Conservation (phyloP, 2,113 vertebrate genomes). For the Centropristis striata region DNA sequence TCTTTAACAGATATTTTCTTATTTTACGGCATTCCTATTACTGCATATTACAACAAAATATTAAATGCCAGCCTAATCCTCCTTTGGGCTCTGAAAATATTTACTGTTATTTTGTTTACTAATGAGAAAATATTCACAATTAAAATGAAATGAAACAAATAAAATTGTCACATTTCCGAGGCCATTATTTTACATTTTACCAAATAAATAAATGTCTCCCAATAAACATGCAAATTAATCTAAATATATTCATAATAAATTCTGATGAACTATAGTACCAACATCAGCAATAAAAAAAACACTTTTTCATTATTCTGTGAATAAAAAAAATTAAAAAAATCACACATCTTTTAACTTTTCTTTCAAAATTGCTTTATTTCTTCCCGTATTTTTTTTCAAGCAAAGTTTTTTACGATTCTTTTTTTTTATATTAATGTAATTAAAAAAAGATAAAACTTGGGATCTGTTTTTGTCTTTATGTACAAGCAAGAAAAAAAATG, state of each 20-base stretch:
- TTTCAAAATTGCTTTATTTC: constrained; percentile 81
- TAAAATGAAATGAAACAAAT: not conserved
- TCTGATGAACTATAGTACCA: not conserved
- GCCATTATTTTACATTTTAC: not conserved
- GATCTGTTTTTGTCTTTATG: constrained; percentile 67
- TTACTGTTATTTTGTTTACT: no score
- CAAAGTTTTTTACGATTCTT: constrained; percentile 56
- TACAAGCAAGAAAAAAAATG: constrained; percentile 72
- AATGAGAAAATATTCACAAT: no score
- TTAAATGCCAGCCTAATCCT: no score
- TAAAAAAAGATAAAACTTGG: constrained; percentile 83
- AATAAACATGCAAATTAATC: not conserved
- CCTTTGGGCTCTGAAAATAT: no score
- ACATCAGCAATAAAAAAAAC: not conserved
- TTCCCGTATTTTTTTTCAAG: constrained; percentile 71
- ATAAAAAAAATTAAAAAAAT: not conserved
- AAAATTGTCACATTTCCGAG: not conserved
- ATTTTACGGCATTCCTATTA: no score
- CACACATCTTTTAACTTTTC: constrained; percentile 22
- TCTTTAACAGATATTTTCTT: no score
- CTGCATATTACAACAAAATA: no score
- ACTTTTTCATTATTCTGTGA: not conserved
- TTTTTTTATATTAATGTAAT: constrained; percentile 80
- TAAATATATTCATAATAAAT: no score
- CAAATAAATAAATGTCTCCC: not conserved